phyloP scores from a whole-genome alignment of 35 echinoderm and acorn worm genomes.

The Heliocidaris tuberculata region DNA sequence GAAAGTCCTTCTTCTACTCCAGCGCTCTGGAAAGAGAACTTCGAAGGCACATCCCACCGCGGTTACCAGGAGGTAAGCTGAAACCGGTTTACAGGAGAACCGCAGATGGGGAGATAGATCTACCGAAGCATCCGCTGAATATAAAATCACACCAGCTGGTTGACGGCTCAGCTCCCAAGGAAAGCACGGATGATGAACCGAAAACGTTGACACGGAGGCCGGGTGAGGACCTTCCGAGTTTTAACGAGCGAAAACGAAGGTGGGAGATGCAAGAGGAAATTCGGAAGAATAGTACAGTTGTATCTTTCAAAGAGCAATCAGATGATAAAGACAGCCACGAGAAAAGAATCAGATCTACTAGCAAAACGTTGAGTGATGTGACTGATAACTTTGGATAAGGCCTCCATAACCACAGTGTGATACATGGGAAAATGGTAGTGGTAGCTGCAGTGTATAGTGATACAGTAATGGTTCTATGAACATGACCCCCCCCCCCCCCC shows the following conservation, averaged over 20 bases:
- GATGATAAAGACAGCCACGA: background rate
- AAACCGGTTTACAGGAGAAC: constrained; percentile 77
- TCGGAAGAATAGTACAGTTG: background rate
- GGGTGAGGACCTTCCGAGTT: background rate
- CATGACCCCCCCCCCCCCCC: too few species aligned
- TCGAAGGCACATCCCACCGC: constrained; percentile 56
- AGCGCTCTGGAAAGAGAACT: constrained; percentile 62
- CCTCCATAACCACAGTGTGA: too few species aligned
- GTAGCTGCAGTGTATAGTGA: too few species aligned
- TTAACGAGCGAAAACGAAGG: background rate
- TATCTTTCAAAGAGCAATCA: background rate
- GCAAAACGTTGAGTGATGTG: too few species aligned
- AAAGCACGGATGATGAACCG: background rate
- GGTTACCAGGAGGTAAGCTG: constrained; percentile 72
- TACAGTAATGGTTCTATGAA: too few species aligned
- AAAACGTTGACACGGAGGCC: background rate
- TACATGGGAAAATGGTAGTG: too few species aligned
- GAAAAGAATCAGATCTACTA: too few species aligned
- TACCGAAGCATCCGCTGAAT: constrained; percentile 45
- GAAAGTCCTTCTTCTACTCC: constrained; percentile 73
- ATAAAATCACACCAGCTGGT: constrained; percentile 34
- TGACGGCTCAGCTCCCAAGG: background rate
- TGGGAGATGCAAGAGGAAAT: background rate
- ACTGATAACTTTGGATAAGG: too few species aligned
- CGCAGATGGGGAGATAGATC: constrained; percentile 62